Evolutionary conservation across 2,888 invertebrate genomes (phyloP).

Genomic region (Agrilus mali): DNA sequence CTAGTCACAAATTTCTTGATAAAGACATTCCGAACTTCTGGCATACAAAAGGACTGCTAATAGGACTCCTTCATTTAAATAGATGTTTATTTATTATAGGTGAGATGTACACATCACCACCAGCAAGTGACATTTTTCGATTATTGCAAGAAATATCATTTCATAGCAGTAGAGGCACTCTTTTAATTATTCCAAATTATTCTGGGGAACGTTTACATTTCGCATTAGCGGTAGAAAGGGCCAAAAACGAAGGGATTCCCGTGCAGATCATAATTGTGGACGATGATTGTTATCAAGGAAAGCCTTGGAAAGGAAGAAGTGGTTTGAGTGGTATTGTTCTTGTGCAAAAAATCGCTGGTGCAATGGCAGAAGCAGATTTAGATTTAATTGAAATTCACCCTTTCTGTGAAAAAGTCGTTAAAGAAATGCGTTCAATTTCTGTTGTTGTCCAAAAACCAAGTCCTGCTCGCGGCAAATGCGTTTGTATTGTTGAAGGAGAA

Average conservation of each 20-base stretch:
- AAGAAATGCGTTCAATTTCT: conserved; percentile 55
- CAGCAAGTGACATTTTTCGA: conserved; percentile 22
- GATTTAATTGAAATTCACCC: conserved; percentile 43
- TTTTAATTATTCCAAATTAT: conserved; percentile 64
- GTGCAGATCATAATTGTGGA: conserved; percentile 48
- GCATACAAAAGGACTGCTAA: too few species aligned
- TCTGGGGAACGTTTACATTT: conserved; percentile 71
- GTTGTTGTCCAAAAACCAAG: conserved; percentile 55
- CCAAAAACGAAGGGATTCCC: conserved; percentile 43
- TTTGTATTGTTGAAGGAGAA: conserved; percentile 12
- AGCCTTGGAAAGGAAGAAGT: conserved; percentile 15
- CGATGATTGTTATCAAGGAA: conserved; percentile 47
- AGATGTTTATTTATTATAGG: conserved; percentile 18
- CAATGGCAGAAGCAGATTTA: conserved; percentile 51
- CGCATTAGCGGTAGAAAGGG: conserved; percentile 66
- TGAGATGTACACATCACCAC: conserved; percentile 23
- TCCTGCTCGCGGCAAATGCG: conserved; percentile 36
- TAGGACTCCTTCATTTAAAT: too few species aligned
- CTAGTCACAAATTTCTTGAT: too few species aligned
- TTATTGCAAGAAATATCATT: conserved; percentile 27
- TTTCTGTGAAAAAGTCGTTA: conserved; percentile 36
- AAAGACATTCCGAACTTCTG: too few species aligned
- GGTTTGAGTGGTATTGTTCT: conserved; percentile 45
- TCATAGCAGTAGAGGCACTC: conserved; percentile 40
- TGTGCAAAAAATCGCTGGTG: conserved; percentile 57